These are phyloP conservation scores for Neelides sp. DNA, from an alignment of 1,140 invertebrate species.

Conservation along the genomic window DNA sequence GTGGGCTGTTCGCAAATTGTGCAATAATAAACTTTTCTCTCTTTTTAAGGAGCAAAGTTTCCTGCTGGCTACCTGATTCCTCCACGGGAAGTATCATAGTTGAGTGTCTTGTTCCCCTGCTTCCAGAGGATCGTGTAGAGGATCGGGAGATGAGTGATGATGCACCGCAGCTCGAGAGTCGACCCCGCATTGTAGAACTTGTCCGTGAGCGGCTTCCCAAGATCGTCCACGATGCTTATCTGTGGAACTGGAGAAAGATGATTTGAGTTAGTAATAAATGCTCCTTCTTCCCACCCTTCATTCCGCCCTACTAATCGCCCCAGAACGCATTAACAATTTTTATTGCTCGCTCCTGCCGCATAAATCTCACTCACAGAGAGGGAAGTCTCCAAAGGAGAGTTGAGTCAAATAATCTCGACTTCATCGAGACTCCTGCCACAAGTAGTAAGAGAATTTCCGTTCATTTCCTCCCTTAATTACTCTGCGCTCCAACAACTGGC, in stretches of 20 bases:
- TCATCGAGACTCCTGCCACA: too few species aligned
- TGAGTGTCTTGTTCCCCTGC: slow-evolving; percentile 59
- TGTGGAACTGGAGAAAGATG: slow-evolving; percentile 62
- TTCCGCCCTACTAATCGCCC: not conserved
- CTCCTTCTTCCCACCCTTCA: not conserved
- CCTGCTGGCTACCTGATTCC: slow-evolving; percentile 76
- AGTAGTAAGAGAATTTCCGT: too few species aligned
- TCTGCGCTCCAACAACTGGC: too few species aligned
- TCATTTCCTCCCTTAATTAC: too few species aligned
- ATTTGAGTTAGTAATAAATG: too few species aligned
- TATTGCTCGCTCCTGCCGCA: too few species aligned
- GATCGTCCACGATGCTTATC: slow-evolving; percentile 68
- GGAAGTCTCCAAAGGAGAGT: too few species aligned
- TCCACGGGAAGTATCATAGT: slow-evolving; percentile 69
- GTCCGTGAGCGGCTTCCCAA: slow-evolving; percentile 59
- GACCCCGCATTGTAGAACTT: slow-evolving; percentile 77
- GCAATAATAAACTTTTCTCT: too few species aligned
- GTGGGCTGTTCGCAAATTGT: too few species aligned
- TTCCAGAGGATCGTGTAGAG: slow-evolving; percentile 62
- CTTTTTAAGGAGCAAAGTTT: too few species aligned
- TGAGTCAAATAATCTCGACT: too few species aligned
- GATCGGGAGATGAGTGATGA: slow-evolving; percentile 60
- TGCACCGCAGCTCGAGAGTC: slow-evolving; percentile 70
- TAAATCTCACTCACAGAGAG: too few species aligned
- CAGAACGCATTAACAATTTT: not conserved